Percentiles rank a stretch among this genome's conserved stretches.
These are phyloP conservation scores for Etia nguti DNA, from an alignment of 2,113 vertebrate species.

Conservation along the genomic window DNA sequence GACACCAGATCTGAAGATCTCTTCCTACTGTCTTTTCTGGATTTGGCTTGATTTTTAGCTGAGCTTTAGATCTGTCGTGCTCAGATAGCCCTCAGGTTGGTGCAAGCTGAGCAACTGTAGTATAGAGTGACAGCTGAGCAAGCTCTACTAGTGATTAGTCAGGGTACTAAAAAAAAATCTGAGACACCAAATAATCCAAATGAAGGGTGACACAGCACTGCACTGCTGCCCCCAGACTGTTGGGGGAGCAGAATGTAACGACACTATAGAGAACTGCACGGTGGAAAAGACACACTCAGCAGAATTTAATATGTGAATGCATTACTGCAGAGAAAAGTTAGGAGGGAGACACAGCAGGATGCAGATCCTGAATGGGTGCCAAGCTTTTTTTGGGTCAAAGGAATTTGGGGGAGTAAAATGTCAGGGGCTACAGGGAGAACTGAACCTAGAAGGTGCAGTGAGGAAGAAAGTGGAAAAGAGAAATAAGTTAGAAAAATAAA, in stretches of 20 bases:
- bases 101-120: neutral
- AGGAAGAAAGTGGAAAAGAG: neutral
- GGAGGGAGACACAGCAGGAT: neutral
- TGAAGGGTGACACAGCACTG: neutral
- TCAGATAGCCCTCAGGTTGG: constrained; percentile 19
- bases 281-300: neutral
- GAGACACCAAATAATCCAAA: neutral
- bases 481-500: neutral
- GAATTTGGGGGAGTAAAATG: constrained; percentile 2
- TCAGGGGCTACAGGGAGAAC: neutral
- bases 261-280: neutral
- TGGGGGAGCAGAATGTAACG: neutral
- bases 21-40: neutral
- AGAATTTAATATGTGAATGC: neutral
- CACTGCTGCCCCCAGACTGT: neutral
- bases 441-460: neutral
- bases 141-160: neutral
- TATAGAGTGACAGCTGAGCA: neutral
- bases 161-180: neutral
- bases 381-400: neutral
- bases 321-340: neutral
- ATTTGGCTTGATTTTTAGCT: neutral
- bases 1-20: neutral
- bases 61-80: neutral
- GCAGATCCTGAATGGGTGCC: neutral